Conservation (phyloP, 2,888 invertebrate species). For the Chromoteleia sp. region DNA sequence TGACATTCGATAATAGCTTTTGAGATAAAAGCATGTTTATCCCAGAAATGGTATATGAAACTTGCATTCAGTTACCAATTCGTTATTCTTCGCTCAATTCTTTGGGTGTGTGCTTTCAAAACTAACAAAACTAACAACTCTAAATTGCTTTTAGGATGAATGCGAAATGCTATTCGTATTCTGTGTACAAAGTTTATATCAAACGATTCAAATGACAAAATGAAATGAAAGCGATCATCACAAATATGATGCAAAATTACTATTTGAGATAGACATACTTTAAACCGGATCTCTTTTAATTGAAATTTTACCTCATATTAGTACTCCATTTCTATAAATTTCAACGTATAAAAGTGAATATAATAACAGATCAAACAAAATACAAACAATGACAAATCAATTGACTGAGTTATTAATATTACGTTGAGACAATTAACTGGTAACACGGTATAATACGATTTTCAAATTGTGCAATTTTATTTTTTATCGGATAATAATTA, state of each 20-base stretch:
- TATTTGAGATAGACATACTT: no score
- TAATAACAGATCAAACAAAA: no score
- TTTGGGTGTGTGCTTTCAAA: conserved; percentile 27
- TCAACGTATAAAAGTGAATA: no score
- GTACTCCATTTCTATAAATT: no score
- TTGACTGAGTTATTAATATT: no score
- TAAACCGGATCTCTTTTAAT: no score
- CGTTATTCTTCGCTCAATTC: conserved; percentile 15
- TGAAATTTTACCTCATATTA: no score
- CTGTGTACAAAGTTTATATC: not conserved
- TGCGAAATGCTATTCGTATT: not conserved
- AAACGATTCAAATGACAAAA: not conserved
- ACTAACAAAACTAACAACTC: not conserved
- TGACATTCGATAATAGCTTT: conserved; percentile 23
- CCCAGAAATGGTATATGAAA: conserved; percentile 34
- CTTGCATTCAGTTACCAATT: conserved; percentile 12
- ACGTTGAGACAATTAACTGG: no score
- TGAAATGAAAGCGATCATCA: not conserved
- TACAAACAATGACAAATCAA: no score
- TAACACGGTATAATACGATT: no score
- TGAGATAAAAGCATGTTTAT: conserved; percentile 36
- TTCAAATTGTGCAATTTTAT: no score
- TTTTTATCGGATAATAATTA: no score
- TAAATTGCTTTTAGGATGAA: not conserved
- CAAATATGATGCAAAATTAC: not conserved